Conservation (phyloP, 2,888 invertebrate species). For the Tuta absoluta region DNA sequence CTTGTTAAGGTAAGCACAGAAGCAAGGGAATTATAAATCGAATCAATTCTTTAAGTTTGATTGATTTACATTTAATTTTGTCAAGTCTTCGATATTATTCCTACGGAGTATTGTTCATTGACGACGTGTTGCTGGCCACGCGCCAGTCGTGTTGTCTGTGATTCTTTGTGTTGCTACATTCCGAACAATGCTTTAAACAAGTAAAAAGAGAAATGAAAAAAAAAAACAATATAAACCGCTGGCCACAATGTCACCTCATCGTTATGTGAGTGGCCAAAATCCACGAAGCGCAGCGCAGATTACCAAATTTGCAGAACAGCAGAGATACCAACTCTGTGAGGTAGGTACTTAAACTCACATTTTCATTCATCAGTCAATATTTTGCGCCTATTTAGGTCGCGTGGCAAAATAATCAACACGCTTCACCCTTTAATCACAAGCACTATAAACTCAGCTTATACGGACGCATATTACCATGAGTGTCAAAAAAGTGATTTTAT, state of each 20-base stretch:
- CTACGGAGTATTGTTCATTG: slow-evolving; percentile 61
- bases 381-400: no score
- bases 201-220: slow-evolving; percentile 38
- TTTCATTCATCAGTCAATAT: no score
- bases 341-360: no score
- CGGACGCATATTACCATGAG: no score
- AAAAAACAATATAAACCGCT: slow-evolving; percentile 35
- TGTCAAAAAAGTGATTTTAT: no score
- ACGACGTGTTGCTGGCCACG: slow-evolving; percentile 58
- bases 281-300: neutral
- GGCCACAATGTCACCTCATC: slow-evolving; percentile 25
- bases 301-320: no score
- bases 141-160: slow-evolving; percentile 48
- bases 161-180: slow-evolving; percentile 34
- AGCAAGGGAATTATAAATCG: slow-evolving; percentile 57
- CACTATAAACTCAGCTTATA: no score
- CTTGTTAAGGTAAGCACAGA: slow-evolving; percentile 53
- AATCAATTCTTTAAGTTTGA: slow-evolving; percentile 55
- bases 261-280: neutral
- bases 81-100: slow-evolving; percentile 62
- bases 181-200: slow-evolving; percentile 32
- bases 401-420: no score
- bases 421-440: no score
- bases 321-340: no score
- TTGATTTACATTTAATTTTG: slow-evolving; percentile 67